Conservation (phyloP, 2,113 vertebrate genomes). For the Otolemur garnettii region DNA sequence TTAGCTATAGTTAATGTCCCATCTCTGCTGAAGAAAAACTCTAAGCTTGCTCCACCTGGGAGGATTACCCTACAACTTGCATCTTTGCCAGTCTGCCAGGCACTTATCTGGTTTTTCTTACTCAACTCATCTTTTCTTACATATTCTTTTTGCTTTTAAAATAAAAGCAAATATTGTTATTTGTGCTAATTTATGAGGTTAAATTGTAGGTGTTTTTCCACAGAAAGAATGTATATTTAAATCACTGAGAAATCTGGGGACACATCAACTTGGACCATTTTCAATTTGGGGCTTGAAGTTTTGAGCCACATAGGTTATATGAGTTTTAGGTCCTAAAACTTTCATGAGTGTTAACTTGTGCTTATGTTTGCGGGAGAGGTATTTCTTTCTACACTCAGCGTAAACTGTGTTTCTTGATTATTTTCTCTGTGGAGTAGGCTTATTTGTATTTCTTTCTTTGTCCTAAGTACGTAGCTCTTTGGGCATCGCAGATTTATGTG, state of each 20-base stretch:
- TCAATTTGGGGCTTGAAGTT: conserved; percentile 3
- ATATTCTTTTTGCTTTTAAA: neutral
- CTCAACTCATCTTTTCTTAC: neutral
- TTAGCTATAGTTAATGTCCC: too few species aligned
- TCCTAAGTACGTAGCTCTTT: neutral
- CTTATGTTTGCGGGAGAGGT: neutral
- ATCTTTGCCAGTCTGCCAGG: too few species aligned
- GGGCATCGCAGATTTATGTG: neutral
- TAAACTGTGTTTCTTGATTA: neutral
- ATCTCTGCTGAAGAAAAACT: too few species aligned
- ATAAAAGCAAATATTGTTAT: neutral
- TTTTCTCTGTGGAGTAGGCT: neutral
- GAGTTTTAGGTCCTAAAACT: neutral
- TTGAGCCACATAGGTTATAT: neutral
- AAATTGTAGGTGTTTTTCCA: neutral
- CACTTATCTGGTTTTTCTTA: neutral
- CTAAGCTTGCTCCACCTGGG: too few species aligned
- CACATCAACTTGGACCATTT: neutral
- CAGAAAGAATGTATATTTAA: neutral
- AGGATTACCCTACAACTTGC: too few species aligned
- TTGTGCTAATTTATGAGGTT: conserved; percentile 15
- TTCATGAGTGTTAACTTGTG: neutral
- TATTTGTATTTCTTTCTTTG: neutral
- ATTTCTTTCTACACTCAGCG: neutral
- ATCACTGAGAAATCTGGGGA: neutral